Evolutionary conservation across 2,797 vertebrate species (phyloP).

Genomic region (Muscicapa striata): DNA sequence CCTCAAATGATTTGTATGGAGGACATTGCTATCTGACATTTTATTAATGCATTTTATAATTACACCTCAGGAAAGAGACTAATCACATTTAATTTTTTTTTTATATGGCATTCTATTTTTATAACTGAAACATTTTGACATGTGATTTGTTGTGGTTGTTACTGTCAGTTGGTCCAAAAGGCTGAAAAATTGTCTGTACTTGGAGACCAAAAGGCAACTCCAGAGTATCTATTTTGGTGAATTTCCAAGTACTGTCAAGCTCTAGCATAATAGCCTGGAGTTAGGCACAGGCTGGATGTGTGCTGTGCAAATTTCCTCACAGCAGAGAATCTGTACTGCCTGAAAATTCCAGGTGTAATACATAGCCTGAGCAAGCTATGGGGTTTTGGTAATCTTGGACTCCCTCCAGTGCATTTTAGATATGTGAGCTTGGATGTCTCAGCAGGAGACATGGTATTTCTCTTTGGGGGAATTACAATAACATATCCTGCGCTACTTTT

Average conservation of each 20-base stretch:
- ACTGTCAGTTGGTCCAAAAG: neutral
- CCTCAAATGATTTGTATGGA: slow-evolving; percentile 4
- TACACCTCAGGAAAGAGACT: slow-evolving; percentile 56
- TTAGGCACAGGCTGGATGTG: neutral
- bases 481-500: neutral
- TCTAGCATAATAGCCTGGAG: neutral
- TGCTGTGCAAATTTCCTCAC: neutral
- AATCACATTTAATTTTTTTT: slow-evolving; percentile 28
- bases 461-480: neutral
- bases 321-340: neutral
- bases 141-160: neutral
- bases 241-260: neutral
- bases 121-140: neutral
- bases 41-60: slow-evolving; percentile 67
- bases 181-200: neutral
- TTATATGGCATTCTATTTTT: slow-evolving; percentile 33
- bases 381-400: neutral
- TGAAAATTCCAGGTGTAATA: neutral
- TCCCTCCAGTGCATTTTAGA: neutral
- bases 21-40: slow-evolving; percentile 29
- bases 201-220: neutral
- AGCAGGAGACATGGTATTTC: neutral
- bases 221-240: neutral
- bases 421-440: neutral
- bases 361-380: neutral